Evolutionary conservation across 2,797 vertebrate genomes (phyloP), one percentile per base, ranked within the genome.

Genomic region (Echiichthys vipera): DNA sequence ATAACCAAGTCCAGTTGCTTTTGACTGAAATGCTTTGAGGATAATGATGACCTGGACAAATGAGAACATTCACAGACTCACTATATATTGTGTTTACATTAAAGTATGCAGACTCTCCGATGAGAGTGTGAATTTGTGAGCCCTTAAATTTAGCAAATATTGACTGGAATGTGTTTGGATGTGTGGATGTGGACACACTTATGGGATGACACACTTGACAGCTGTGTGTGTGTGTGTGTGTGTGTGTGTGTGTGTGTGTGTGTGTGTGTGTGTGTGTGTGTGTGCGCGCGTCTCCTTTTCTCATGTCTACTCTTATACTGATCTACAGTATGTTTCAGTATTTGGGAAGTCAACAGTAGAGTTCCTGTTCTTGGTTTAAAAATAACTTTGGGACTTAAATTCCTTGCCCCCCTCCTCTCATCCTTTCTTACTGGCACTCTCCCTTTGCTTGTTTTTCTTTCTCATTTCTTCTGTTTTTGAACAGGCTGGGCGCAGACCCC

Each of bases 321-420:
- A 72, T 84, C 73, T 80, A n/a, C n/a, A n/a, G n/a, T n/a, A 65
- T 88, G 77, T 87, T 71, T 81, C 64, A 82, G 84, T 88, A 86
- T 92, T 92, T 91, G 84, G 61, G 86, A 78, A 93, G 88, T 90
- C 89, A 94, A 94, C 92, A 94, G 89, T 83, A 67, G 79, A 90
- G 88, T 92, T 94, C 90, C 89, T 93, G 91, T 93, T 93, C 88
- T 89, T 70, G 61, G 89, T 91, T 87, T 93, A 92, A 94, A 94
- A 94, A 94, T 94, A 93, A 91, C 91, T 89, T 78, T 78, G 46
- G 47, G 73, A 87, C 89, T 88, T 84, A 84, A 91, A 92, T 90
- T 92, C 84, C 85, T 88, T 6, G 53, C 61, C 62, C 69, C 57
- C 56, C 69, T 64, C 40, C 69, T 57, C 80, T 75, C 78, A 79